Evolutionary conservation across 2,888 invertebrate genomes (phyloP).

Genomic region (Latrodectus elegans): DNA sequence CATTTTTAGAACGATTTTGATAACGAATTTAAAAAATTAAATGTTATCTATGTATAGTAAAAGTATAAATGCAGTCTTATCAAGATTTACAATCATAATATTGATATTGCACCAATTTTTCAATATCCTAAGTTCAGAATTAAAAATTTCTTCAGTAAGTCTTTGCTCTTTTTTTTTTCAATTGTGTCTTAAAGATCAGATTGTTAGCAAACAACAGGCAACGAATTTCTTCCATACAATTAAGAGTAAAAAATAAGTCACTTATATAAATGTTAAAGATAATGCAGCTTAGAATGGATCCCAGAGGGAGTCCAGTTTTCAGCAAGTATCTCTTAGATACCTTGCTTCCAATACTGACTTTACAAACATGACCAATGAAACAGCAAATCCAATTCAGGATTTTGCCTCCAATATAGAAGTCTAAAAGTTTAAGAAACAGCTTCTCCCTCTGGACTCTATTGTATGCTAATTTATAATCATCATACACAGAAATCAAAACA

Average conservation of each 20-base stretch:
- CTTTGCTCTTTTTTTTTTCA: too few relatives aligned
- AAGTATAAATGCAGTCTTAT: slow-evolving; percentile 2
- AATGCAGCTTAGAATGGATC: neutral
- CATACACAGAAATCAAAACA: neutral
- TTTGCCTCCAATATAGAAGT: neutral
- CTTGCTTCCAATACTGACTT: neutral
- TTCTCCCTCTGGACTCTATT: neutral
- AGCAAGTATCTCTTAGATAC: neutral
- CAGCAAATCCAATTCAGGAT: neutral
- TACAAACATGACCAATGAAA: neutral
- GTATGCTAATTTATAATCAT: neutral
- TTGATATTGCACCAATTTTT: neutral
- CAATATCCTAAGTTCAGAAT: neutral
- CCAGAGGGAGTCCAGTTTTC: neutral
- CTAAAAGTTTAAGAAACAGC: neutral
- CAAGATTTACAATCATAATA: slow-evolving; percentile 1
- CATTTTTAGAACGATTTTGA: too few relatives aligned
- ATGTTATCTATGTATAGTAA: too few relatives aligned
- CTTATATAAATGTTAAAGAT: slow-evolving; percentile 10
- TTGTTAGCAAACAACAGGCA: too few relatives aligned
- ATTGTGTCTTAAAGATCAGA: too few relatives aligned
- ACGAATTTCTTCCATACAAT: neutral
- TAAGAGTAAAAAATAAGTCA: neutral
- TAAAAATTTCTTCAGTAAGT: too few relatives aligned
- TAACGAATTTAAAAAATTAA: too few relatives aligned